Evolutionary conservation across 2,797 vertebrate species (phyloP), one percentile per base, ranked within the genome.

Genomic region (Periophthalmus magnuspinnatus): DNA sequence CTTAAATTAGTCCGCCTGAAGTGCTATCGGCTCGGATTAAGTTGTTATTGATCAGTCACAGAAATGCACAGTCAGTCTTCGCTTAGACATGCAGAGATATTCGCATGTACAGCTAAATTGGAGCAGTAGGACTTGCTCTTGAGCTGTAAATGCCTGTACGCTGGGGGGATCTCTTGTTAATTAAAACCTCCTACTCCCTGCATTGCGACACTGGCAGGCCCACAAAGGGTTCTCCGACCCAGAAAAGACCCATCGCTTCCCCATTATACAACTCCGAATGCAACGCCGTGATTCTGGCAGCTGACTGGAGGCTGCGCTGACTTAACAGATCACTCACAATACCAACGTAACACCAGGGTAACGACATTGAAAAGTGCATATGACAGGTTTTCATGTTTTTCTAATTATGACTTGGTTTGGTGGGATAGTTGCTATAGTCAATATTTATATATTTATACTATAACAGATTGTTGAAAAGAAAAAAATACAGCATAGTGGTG

Each of bases 181-280:
- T 84, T 77, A 80, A 75, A 75, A 69, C 69, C 71, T 28, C 68
- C 63, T 75, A 68, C 76, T 69, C 70, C 79, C 90, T 91, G 89
- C 88, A 89, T 87, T 92, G 90, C 90, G 84, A 91, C 91, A 88
- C 83, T 89, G 83, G 84, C 80, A 80, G 69, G 59, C 72, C 83
- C 80, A 73, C 78, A 73, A 73, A 78, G 74, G 65, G 55, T 84
- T 84, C 80, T 86, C 78, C 72, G 71, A 81, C 82, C 82, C 81
- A 83, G 77, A 85, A 84, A 78, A 69, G 75, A 77, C 80, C 84
- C 85, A 70, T 83, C 84, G 79, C 80, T 76, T 62, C 59, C 57
- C 66, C 63, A 69, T 86, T 80, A 76, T 71, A 75, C 73, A 79
- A 77, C 63, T 36, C 13, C 47, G 79, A 74, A 52, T 75, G 78